Conservation (phyloP, 2,888 invertebrate genomes). For the Stegana nigrithorax region DNA sequence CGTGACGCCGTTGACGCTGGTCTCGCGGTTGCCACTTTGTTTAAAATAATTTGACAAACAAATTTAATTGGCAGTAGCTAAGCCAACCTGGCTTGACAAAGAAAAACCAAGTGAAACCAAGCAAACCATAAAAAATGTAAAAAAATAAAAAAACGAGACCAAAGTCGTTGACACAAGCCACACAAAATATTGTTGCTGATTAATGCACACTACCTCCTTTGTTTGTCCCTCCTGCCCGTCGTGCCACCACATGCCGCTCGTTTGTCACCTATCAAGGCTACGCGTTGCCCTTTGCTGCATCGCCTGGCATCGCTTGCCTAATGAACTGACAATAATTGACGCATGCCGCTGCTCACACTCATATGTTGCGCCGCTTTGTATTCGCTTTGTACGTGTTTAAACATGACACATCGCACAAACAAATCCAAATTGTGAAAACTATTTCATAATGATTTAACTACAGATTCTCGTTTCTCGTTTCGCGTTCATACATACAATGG, state of each 20-base stretch:
- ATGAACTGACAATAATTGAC: constrained; percentile 52
- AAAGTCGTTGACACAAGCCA: constrained; percentile 32
- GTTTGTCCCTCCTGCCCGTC: background rate
- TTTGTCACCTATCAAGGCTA: background rate
- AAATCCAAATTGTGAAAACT: too few relatives aligned
- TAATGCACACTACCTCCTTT: constrained; percentile 43
- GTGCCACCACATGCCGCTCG: background rate
- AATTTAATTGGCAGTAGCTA: constrained; percentile 42
- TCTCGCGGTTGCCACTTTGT: constrained; percentile 23
- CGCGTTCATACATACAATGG: too few relatives aligned
- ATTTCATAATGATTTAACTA: too few relatives aligned
- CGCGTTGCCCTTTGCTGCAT: background rate
- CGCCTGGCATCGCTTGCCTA: constrained; percentile 37
- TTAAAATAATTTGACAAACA: constrained; percentile 45
- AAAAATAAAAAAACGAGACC: constrained; percentile 21
- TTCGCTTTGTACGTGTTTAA: too few relatives aligned
- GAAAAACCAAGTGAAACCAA: background rate
- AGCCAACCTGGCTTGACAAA: too few relatives aligned
- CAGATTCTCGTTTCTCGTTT: too few relatives aligned
- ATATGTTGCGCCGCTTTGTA: too few relatives aligned
- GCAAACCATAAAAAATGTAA: background rate
- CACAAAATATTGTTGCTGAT: constrained; percentile 37
- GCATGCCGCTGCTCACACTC: constrained; percentile 16
- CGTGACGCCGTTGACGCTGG: too few relatives aligned
- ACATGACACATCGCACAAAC: too few relatives aligned